Conservation (phyloP, 2,888 invertebrate species). For the Crocallis elinguaria region DNA sequence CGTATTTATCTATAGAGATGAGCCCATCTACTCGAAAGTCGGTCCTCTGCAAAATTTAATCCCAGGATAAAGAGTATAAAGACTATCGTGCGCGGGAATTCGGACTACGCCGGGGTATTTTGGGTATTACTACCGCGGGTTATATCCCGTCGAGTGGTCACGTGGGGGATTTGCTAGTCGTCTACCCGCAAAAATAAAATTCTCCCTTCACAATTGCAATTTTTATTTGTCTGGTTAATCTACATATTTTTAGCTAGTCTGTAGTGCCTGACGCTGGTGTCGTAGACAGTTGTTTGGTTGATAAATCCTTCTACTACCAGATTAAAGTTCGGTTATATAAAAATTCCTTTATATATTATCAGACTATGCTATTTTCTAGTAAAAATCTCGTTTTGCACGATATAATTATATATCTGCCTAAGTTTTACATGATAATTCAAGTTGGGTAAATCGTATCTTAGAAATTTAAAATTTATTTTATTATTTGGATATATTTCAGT, state of each 20-base stretch:
- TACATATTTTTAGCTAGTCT: slow-evolving; percentile 50
- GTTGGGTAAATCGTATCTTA: no score
- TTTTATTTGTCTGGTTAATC: slow-evolving; percentile 55
- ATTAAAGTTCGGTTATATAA: no score
- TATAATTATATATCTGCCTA: no score
- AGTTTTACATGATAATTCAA: no score
- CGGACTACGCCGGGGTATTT: slow-evolving; percentile 42
- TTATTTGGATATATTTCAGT: no score
- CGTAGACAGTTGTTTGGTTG: neutral
- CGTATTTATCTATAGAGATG: slow-evolving; percentile 62
- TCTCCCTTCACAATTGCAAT: slow-evolving; percentile 46
- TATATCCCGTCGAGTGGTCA: slow-evolving; percentile 58
- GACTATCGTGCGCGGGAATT: slow-evolving; percentile 52
- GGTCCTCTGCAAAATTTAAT: slow-evolving; percentile 74
- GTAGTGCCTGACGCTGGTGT: slow-evolving; percentile 1
- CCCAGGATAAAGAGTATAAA: slow-evolving; percentile 62
- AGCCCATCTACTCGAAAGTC: slow-evolving; percentile 58
- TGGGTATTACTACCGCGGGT: slow-evolving; percentile 42
- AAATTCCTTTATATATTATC: no score
- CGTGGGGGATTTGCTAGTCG: slow-evolving; percentile 50
- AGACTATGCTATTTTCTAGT: no score
- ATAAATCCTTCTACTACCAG: neutral
- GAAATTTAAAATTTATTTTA: no score
- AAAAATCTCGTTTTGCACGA: no score
- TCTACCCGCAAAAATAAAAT: slow-evolving; percentile 43